These are phyloP conservation scores for Rattus norvegicus DNA, from an alignment of 2,113 vertebrate genomes.

Conservation along the genomic window DNA sequence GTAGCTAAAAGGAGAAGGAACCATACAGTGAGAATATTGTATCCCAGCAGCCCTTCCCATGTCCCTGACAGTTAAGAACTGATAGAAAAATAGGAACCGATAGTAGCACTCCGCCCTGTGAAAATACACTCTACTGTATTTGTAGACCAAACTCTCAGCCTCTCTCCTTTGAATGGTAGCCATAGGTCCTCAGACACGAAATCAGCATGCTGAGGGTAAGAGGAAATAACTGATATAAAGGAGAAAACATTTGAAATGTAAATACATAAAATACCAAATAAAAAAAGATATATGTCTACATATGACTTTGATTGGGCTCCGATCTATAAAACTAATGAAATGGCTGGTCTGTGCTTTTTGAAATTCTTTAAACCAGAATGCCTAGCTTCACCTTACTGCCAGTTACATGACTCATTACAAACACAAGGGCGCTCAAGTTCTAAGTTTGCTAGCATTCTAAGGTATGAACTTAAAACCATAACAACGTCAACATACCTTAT, in stretches of 20 bases:
- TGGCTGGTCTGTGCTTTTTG: not conserved
- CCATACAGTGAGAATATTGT: not conserved
- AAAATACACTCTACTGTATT: not conserved
- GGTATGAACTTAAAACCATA: constrained; percentile 27
- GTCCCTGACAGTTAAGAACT: not conserved
- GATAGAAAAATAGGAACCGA: not conserved
- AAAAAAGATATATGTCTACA: not conserved
- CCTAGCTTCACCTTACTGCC: constrained; percentile 10
- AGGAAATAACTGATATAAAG: not conserved
- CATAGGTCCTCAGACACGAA: constrained; percentile 1
- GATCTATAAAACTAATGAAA: not conserved
- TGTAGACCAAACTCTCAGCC: not conserved
- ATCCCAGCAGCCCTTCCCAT: not conserved
- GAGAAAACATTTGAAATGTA: too few relatives aligned
- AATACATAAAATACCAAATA: too few relatives aligned
- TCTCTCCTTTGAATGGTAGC: not conserved
- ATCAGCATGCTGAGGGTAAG: not conserved
- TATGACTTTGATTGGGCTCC: not conserved
- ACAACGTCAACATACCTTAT: not conserved
- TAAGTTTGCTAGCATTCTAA: constrained; percentile 5
- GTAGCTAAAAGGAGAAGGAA: not conserved
- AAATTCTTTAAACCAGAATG: not conserved
- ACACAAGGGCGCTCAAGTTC: not conserved
- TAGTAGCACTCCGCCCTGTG: not conserved
- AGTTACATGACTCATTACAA: not conserved